Conservation (phyloP, 2,888 invertebrate species). For the Eulithis prunata region DNA sequence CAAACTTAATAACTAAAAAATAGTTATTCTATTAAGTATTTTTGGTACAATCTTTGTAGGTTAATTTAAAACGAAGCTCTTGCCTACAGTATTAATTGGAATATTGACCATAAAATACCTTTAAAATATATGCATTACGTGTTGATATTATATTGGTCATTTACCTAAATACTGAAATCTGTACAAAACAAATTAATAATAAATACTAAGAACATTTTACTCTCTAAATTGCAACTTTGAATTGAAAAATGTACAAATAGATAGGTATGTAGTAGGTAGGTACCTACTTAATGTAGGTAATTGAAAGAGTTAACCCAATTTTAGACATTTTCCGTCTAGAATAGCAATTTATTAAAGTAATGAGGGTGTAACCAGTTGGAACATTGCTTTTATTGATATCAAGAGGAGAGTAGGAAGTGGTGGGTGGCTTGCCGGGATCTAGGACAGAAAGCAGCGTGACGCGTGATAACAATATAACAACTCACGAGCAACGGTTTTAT, state of each 20-base stretch:
- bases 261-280: too few relatives aligned
- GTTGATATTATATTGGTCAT: constrained; percentile 39
- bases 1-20: constrained; percentile 35
- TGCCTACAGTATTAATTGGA: constrained; percentile 29
- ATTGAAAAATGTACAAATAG: not conserved
- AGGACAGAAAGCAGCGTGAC: constrained; percentile 37
- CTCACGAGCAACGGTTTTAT: constrained; percentile 32
- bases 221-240: constrained; percentile 10
- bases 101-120: constrained; percentile 36
- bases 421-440: constrained; percentile 37
- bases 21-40: constrained; percentile 31
- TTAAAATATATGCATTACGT: constrained; percentile 39
- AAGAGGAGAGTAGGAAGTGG: constrained; percentile 42
- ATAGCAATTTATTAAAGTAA: constrained; percentile 6
- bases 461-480: constrained; percentile 41
- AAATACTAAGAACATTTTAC: constrained; percentile 23
- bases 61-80: constrained; percentile 18
- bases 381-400: constrained; percentile 38
- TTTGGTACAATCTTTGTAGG: constrained; percentile 41
- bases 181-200: constrained; percentile 34
- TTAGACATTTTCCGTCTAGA: not conserved
- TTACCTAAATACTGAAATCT: constrained; percentile 41
- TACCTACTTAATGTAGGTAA: not conserved
- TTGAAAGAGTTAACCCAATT: not conserved
- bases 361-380: constrained; percentile 8